Conservation (phyloP, 1,140 invertebrate species). For the Brachionus calyciflorus region DNA sequence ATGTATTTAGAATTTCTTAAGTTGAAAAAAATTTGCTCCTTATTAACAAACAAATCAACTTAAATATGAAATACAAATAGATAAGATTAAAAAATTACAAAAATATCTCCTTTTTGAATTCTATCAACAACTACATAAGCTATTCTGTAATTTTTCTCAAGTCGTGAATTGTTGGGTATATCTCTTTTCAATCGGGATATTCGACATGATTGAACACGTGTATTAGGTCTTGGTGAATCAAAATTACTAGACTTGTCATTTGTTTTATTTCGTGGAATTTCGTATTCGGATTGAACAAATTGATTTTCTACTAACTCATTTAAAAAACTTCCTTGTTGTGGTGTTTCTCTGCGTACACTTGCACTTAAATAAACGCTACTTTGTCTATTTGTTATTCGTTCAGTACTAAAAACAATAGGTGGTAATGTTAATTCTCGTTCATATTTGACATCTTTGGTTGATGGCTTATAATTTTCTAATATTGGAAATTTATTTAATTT, state of each 20-base stretch:
- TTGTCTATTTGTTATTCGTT: not conserved
- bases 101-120: conserved; percentile 21
- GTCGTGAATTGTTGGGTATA: no score
- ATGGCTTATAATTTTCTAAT: not conserved
- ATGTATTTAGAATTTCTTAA: no score
- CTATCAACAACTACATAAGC: conserved; percentile 8
- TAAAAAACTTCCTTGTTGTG: not conserved
- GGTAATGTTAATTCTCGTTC: conserved; percentile 3
- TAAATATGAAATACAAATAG: no score
- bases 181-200: no score
- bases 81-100: not conserved
- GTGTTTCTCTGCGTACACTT: not conserved
- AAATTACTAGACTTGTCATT: no score
- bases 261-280: not conserved
- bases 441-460: not conserved
- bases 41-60: no score
- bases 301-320: not conserved
- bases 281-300: conserved; percentile 29
- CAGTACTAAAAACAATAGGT: not conserved
- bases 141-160: not conserved
- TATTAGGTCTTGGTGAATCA: no score
- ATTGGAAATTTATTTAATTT: not conserved
- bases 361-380: conserved; percentile 20
- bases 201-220: no score
- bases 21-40: no score